Base-by-base conservation (phyloP, 2,113 vertebrate species). In the Promerops cafer region DNA sequence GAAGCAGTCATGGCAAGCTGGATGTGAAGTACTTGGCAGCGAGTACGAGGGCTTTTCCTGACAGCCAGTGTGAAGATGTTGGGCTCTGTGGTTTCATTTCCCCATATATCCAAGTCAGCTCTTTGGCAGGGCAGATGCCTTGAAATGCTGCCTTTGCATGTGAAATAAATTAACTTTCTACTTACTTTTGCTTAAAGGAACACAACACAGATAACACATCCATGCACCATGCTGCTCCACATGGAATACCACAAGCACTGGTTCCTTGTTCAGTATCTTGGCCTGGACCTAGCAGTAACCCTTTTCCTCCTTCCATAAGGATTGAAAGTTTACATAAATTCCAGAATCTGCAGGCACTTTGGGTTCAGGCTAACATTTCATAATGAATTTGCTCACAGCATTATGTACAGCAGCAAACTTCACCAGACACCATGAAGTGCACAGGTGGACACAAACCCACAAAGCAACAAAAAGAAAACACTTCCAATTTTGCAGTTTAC, bases 131-230 rank as follows among this genome's bases (percentile, higher is more conserved):
- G 14, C 0, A 83, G 63, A 30, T 45, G 77, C 82, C 85, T 74
- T 63, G 71, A 90, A 95, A 92, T 60, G 91, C 91, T 92, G 86
- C 50, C 96, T 96, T 90, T 70, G 72, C 52, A 78, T 13, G 39
- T 1, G 2, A 88, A 93, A 92, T 57, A 77, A 83, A 89, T 70
- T 60, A 45, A 74, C 68, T 63, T 96, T 30, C 82, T 54, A 69
- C 82, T 95, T 72, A 31, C 47, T 74, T 27, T 54, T 79, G 59
- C 47, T 86, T 54, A 64, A 74, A 91, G 66, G 50, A 76, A 47
- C 71, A 60, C 4, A 85, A 4, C 59, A 49, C 18, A 94, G 42
- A 18, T 9, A 61, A 71, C 42, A 72, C 30, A 44, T 50, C 68
- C 95, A 83, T 87, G 92, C 90, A 93, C 45, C 57, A 22, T 24